These are phyloP conservation scores for Odontocolon sp. DNA, from an alignment of 2,888 invertebrate genomes.

Conservation along the genomic window DNA sequence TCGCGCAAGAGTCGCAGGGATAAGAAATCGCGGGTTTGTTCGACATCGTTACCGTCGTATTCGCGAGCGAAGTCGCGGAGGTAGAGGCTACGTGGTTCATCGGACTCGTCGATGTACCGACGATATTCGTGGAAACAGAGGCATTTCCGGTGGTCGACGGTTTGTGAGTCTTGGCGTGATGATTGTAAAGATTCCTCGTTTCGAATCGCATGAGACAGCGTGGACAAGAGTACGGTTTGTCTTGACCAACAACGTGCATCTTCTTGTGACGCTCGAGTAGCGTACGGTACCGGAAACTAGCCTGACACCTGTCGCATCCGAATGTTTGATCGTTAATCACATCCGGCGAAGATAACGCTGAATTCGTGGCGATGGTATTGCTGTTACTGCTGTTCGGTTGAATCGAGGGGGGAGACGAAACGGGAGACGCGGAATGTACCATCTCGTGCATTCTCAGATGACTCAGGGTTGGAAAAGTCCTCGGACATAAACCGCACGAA, in stretches of 20 bases:
- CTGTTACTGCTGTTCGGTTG: constrained; percentile 32
- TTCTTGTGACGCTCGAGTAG: constrained; percentile 78
- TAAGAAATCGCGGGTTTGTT: constrained; percentile 60
- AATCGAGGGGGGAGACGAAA: constrained; percentile 53
- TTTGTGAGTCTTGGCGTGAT: constrained; percentile 79
- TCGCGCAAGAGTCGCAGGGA: constrained; percentile 77
- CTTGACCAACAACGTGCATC: constrained; percentile 76
- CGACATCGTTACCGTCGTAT: neutral
- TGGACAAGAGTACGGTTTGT: constrained; percentile 78
- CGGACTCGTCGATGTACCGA: neutral
- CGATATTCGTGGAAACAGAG: constrained; percentile 35
- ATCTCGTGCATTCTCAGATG: constrained; percentile 77
- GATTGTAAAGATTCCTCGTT: constrained; percentile 79
- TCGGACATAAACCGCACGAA: constrained; percentile 74
- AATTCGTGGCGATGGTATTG: constrained; percentile 16
- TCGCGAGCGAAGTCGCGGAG: neutral
- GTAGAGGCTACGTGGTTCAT: neutral
- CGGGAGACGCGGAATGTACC: constrained; percentile 66
- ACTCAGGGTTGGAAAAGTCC: constrained; percentile 74
- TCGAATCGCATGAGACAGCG: constrained; percentile 79
- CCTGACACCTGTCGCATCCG: constrained; percentile 77
- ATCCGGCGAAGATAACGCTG: constrained; percentile 18
- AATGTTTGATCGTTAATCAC: constrained; percentile 72
- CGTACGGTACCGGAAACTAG: constrained; percentile 78
- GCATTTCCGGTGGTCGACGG: constrained; percentile 24